Conservation (phyloP, 2,113 vertebrate genomes). For the Indri indri region DNA sequence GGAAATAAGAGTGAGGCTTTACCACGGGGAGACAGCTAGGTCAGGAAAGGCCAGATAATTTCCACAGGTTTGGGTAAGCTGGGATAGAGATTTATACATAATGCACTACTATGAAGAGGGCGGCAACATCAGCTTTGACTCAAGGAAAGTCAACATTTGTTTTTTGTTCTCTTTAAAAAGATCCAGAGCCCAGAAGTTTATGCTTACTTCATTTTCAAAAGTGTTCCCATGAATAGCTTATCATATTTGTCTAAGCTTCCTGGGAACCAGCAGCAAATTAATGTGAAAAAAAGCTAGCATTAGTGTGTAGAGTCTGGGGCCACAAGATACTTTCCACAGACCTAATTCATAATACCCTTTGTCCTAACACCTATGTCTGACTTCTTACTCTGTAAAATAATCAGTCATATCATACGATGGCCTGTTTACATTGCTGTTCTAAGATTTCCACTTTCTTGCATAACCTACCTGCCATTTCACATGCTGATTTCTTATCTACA, state of each 20-base stretch:
- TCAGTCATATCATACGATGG: neutral
- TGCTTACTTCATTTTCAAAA: neutral
- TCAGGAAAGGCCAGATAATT: neutral
- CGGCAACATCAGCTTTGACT: neutral
- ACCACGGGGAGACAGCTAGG: neutral
- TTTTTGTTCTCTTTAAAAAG: neutral
- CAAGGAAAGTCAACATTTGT: neutral
- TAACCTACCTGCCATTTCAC: neutral
- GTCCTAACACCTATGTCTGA: neutral
- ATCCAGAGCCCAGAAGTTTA: neutral
- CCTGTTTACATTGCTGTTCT: neutral
- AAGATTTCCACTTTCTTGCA: neutral
- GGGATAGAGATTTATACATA: neutral
- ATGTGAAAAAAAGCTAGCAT: neutral
- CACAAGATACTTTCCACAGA: neutral
- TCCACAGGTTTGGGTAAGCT: neutral
- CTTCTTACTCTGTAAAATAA: neutral
- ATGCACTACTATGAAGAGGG: neutral
- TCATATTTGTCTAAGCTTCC: neutral
- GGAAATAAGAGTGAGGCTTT: neutral
- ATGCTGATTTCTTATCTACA: neutral
- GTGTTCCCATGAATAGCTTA: neutral
- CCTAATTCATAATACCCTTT: neutral
- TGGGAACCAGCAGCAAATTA: neutral
- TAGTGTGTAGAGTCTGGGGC: neutral